Conservation (phyloP, 2,888 invertebrate species). For the Fabriciana adippe region DNA sequence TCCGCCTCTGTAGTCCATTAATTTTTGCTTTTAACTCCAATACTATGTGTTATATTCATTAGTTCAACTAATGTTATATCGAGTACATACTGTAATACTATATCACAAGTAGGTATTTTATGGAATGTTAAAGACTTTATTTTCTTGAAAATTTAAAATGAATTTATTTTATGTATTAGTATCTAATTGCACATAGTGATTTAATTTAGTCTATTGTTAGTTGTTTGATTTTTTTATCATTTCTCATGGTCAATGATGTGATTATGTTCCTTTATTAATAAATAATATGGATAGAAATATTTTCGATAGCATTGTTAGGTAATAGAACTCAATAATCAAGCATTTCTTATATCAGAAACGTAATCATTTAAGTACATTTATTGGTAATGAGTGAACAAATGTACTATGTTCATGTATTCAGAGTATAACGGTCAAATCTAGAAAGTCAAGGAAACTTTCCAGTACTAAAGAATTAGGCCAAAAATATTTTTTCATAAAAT, state of each 20-base stretch:
- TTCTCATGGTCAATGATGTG: slow-evolving; percentile 53
- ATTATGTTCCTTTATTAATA: slow-evolving; percentile 71
- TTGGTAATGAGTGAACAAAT: slow-evolving; percentile 21
- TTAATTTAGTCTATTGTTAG: slow-evolving; percentile 68
- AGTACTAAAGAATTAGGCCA: slow-evolving; percentile 23
- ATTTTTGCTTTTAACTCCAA: slow-evolving; percentile 2
- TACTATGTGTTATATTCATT: slow-evolving; percentile 16
- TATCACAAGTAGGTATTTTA: slow-evolving; percentile 44
- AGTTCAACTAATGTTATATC: slow-evolving; percentile 23
- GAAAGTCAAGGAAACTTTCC: slow-evolving; percentile 4
- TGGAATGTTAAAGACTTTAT: slow-evolving; percentile 66
- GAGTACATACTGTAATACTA: slow-evolving; percentile 17
- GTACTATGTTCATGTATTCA: slow-evolving; percentile 5
- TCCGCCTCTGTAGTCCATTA: slow-evolving; percentile 19
- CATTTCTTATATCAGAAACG: slow-evolving; percentile 38
- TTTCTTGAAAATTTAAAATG: slow-evolving; percentile 63
- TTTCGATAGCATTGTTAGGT: slow-evolving; percentile 46
- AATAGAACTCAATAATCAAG: slow-evolving; percentile 46
- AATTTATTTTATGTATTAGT: slow-evolving; percentile 61
- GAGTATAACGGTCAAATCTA: slow-evolving; percentile 1
- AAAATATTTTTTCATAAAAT: slow-evolving; percentile 43
- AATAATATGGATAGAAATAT: slow-evolving; percentile 35
- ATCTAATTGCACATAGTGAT: slow-evolving; percentile 68
- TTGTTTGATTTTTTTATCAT: slow-evolving; percentile 56
- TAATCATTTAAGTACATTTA: slow-evolving; percentile 33